These are phyloP conservation scores for Pheucticus melanocephalus DNA, from an alignment of 2,113 vertebrate genomes.

Conservation along the genomic window DNA sequence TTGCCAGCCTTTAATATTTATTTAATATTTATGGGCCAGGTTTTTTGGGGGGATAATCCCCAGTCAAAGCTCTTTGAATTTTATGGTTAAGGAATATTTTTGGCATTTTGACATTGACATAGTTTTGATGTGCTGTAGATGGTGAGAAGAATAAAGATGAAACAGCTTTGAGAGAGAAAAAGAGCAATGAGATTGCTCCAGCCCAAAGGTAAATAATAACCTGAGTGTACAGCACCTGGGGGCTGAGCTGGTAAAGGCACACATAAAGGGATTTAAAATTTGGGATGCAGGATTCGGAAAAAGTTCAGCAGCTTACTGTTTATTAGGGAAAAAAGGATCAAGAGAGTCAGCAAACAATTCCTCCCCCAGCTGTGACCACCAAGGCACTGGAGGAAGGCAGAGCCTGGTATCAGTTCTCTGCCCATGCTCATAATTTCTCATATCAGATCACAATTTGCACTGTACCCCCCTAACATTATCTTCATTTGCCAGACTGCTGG, in stretches of 20 bases:
- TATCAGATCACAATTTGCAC: not conserved
- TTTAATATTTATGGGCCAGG: not conserved
- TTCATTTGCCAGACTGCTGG: not conserved
- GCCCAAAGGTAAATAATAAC: not conserved
- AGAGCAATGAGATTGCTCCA: not conserved
- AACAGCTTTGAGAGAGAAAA: not conserved
- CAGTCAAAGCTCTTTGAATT: not conserved
- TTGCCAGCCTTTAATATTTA: not conserved
- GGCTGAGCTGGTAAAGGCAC: not conserved
- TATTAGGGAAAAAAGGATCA: not conserved
- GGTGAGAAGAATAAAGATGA: not conserved
- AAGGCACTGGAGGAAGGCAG: not conserved
- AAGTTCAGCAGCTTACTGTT: not conserved
- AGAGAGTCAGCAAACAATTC: not conserved
- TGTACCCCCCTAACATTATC: not conserved
- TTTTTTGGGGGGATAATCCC: too few relatives aligned
- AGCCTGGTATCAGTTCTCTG: not conserved
- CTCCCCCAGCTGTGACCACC: not conserved
- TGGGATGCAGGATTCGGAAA: not conserved
- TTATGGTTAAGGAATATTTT: not conserved
- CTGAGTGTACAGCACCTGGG: not conserved
- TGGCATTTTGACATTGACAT: not conserved
- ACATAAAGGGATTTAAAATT: not conserved
- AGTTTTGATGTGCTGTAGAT: not conserved
- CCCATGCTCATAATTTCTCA: not conserved